phyloP scores from a whole-genome alignment of 2,113 vertebrate genomes.

The Nycticebus coucang region DNA sequence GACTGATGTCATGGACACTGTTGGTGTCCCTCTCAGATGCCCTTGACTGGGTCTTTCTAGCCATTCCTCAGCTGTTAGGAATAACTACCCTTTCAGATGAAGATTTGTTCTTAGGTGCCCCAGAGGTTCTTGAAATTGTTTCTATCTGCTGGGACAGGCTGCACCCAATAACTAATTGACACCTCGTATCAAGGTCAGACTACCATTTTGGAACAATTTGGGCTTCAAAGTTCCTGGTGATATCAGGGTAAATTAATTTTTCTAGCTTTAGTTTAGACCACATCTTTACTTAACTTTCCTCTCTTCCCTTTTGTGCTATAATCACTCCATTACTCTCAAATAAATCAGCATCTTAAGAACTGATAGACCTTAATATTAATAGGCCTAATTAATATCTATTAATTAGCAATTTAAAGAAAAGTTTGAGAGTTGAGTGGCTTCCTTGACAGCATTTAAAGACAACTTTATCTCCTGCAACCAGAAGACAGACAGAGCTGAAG shows the following conservation, averaged over 20 bases:
- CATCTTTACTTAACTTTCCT: background rate
- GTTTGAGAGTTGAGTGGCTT: background rate
- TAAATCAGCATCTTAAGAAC: background rate
- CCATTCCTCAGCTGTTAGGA: background rate
- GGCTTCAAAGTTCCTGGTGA: background rate
- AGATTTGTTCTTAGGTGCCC: background rate
- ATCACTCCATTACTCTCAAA: background rate
- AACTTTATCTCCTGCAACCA: background rate
- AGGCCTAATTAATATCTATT: background rate
- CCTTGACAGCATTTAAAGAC: background rate
- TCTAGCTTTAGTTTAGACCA: background rate
- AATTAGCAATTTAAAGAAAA: background rate
- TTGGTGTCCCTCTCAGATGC: background rate
- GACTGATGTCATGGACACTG: background rate
- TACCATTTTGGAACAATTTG: background rate
- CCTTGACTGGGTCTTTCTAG: background rate
- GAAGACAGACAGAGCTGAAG: background rate
- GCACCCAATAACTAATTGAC: background rate
- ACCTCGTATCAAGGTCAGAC: background rate
- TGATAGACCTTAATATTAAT: background rate
- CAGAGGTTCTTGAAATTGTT: background rate
- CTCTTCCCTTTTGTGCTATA: background rate
- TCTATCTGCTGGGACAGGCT: background rate
- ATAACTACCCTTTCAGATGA: background rate
- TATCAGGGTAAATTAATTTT: background rate